Evolutionary conservation across 2,797 vertebrate genomes (phyloP), one percentile per base, ranked within the genome.

Genomic region (Alcedo quadribrachys): DNA sequence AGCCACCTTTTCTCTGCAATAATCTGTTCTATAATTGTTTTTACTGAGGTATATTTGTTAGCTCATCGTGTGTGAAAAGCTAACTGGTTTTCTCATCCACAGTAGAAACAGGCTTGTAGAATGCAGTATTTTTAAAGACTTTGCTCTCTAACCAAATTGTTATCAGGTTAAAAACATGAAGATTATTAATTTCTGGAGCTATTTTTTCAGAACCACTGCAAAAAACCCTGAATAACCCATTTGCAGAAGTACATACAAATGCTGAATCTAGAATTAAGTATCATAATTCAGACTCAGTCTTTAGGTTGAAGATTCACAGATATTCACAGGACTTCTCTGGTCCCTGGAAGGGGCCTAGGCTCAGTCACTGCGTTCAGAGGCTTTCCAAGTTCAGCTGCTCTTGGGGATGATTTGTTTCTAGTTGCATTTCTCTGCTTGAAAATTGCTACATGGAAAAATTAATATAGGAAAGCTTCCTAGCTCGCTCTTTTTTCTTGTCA

Each of bases 31-130:
- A 40, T 55, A 67, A 63, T 73, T 75, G 46, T 87, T 91, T 77
- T 71, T 30, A 75, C 82, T 70, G 81, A 73, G 81, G 74, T 48
- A 40, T 81, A 80, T 73, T 33, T 81, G 54, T 74, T 87, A 95
- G 50, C 93, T 96, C 70, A 92, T 65, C 75, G 83, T 75, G 46
- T 37, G 61, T 89, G 81, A 87, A 77, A 70, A 93, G 61, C 74
- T 90, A 82, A 83, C 51, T 78, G n/a, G 22, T 55, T 83, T 81
- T 77, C 48, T 68, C 9, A 6, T 53, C 95, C 71, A 58, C 77
- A 88, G 91, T 20, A 81, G 74, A 92, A 89, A 82, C 51, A 81
- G 51, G 70, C 9, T 5, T 12, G 43, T 32, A 46, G 48, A 75
- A 43, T 10, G 35, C 5, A 87, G 40, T 45, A 85, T 83, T 55